phyloP scores from a whole-genome alignment of 2,113 vertebrate genomes.

The Phylloscopus trochilus region DNA sequence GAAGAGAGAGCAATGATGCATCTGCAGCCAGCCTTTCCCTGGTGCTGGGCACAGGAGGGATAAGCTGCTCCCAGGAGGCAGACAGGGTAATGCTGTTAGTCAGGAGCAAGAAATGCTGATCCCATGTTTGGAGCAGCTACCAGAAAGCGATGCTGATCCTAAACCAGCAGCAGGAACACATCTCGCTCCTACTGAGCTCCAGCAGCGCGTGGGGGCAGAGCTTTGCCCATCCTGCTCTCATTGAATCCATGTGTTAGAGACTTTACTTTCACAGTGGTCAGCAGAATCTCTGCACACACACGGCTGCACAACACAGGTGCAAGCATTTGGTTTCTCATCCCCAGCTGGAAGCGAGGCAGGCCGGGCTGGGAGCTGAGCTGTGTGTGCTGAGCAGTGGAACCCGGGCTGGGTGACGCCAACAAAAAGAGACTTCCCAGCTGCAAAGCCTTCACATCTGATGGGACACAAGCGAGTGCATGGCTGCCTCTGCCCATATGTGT shows the following conservation, averaged over 20 bases:
- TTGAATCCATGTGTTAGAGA: neutral
- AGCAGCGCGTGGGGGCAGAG: neutral
- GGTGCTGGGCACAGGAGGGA: neutral
- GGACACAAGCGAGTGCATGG: rapidly evolving
- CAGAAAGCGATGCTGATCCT: rapidly evolving
- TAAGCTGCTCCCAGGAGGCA: neutral
- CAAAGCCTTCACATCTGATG: neutral
- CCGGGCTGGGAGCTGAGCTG: neutral
- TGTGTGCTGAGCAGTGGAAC: neutral
- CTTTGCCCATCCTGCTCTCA: neutral
- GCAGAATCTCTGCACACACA: neutral
- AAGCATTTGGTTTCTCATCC: neutral
- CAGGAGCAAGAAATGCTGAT: neutral
- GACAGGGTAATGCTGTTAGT: neutral
- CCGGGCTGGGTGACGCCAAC: rapidly evolving
- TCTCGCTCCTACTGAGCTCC: neutral
- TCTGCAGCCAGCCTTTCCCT: neutral
- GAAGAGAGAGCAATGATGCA: neutral
- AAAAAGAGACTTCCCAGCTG: neutral
- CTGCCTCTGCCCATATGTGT: neutral
- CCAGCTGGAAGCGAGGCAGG: neutral
- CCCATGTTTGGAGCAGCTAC: neutral
- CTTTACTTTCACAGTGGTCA: neutral
- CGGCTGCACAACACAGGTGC: neutral
- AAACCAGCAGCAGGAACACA: neutral